phyloP scores from a whole-genome alignment of 2,113 vertebrate genomes.

The Nicator chloris region DNA sequence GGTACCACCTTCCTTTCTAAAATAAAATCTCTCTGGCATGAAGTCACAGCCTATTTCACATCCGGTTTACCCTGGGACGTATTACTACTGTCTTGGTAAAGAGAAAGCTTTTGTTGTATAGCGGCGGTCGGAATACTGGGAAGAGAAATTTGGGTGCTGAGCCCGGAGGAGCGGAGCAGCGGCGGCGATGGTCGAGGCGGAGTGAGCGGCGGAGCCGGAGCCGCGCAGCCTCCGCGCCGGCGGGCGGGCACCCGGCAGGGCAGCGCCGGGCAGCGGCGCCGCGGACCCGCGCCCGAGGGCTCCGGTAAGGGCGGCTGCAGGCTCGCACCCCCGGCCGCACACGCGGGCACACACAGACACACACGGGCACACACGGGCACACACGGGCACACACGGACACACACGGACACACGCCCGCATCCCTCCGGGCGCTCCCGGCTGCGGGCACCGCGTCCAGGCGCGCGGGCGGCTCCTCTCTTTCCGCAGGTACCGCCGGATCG shows the following conservation, averaged over 20 bases:
- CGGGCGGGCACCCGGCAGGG: slow-evolving; percentile 27
- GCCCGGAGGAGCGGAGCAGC: slow-evolving; percentile 65
- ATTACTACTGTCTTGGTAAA: slow-evolving; percentile 82
- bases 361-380: background rate
- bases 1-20: slow-evolving; percentile 90
- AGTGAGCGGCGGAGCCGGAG: slow-evolving; percentile 83
- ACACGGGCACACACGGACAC: background rate
- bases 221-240: slow-evolving; percentile 76
- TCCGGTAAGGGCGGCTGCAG: slow-evolving; percentile 64
- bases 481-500: slow-evolving; percentile 33
- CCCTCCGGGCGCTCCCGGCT: background rate
- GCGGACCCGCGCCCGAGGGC: slow-evolving; percentile 61
- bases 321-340: background rate
- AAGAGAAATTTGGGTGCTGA: slow-evolving; percentile 67
- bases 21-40: slow-evolving; percentile 88
- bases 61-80: slow-evolving; percentile 86
- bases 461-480: background rate
- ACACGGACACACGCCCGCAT: background rate
- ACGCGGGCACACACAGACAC: background rate
- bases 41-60: slow-evolving; percentile 87
- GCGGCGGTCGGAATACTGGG: slow-evolving; percentile 63
- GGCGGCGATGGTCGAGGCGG: slow-evolving; percentile 81
- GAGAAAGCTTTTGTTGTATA: slow-evolving; percentile 78
- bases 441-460: slow-evolving; percentile 14
- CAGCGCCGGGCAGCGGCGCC: slow-evolving; percentile 54